Percentiles rank a stretch among this genome's conserved stretches.
Conservation (phyloP, 1,140 invertebrate species). For the Berghia stephanieae region DNA sequence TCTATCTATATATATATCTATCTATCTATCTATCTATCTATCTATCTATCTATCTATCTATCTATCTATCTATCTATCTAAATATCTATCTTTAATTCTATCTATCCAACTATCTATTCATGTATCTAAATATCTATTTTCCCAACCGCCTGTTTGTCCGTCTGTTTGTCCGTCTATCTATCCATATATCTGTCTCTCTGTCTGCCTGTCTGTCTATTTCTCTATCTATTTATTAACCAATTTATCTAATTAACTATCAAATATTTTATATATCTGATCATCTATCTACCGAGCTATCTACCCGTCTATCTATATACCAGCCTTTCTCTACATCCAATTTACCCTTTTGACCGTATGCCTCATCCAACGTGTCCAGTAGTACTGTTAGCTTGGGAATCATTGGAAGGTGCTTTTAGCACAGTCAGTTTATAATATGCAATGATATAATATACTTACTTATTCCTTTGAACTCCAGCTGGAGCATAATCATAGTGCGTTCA, state of each 20-base stretch:
- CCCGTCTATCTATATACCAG: conserved; percentile 31
- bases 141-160: conserved; percentile 10
- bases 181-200: conserved; percentile 27
- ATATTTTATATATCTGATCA: conserved; percentile 31
- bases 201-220: conserved; percentile 26
- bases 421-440: neutral
- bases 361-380: too few species aligned
- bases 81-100: conserved; percentile 20
- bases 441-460: neutral
- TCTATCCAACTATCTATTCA: conserved; percentile 34
- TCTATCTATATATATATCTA: too few species aligned
- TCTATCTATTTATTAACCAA: conserved; percentile 17
- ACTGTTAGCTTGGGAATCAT: too few species aligned
- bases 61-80: conserved; percentile 10
- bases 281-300: conserved; percentile 33
- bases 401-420: neutral
- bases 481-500: neutral
- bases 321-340: conserved; percentile 30
- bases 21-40: too few species aligned
- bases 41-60: too few species aligned
- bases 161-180: conserved; percentile 24
- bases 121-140: conserved; percentile 32
- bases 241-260: conserved; percentile 16
- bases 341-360: conserved; percentile 27
- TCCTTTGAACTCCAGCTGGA: neutral